phyloP scores from a whole-genome alignment of 1,140 invertebrate genomes.

The Temnothorax curvispinosus region DNA sequence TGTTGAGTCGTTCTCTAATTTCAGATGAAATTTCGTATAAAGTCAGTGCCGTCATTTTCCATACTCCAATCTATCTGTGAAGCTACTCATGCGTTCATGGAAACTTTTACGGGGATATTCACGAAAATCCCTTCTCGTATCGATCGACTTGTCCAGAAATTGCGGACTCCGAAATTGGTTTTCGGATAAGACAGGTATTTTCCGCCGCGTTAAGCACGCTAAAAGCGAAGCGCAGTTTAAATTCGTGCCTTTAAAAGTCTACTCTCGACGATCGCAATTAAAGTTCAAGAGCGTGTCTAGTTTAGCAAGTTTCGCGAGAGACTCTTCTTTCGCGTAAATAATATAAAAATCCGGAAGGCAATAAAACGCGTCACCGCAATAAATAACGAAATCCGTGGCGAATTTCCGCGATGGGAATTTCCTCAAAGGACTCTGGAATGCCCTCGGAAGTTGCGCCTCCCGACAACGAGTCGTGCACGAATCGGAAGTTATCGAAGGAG shows the following conservation, averaged over 20 bases:
- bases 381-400: not conserved
- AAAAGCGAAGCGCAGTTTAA: constrained; percentile 27
- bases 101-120: constrained; percentile 23
- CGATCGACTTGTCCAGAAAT: constrained; percentile 33
- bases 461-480: not conserved
- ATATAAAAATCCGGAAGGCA: not conserved
- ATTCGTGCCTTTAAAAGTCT: not conserved
- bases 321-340: constrained; percentile 5
- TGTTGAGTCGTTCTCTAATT: constrained; percentile 17
- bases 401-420: not conserved
- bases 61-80: not conserved
- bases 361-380: not conserved
- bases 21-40: constrained; percentile 7
- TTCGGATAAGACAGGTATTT: constrained; percentile 51
- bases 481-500: constrained; percentile 18
- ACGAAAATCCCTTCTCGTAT: constrained; percentile 27
- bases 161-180: constrained; percentile 38
- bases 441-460: not conserved
- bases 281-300: constrained; percentile 9
- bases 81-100: constrained; percentile 29
- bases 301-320: not conserved
- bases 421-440: not conserved
- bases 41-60: not conserved
- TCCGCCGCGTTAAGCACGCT: constrained; percentile 28
- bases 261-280: constrained; percentile 26